phyloP scores from a whole-genome alignment of 2,113 vertebrate genomes.

The Oceanites oceanicus region DNA sequence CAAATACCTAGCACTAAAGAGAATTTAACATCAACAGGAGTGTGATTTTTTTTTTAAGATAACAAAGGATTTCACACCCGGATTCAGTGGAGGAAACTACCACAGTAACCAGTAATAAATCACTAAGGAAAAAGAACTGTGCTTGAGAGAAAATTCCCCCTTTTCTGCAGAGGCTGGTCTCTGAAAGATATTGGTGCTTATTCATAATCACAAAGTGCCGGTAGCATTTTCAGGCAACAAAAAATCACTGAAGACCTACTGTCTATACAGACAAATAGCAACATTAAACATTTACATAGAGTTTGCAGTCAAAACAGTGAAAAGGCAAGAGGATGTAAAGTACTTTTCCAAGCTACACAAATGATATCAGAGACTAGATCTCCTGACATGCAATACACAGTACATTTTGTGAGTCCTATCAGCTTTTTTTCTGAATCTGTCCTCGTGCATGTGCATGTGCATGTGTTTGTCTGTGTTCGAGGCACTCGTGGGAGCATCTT shows the following conservation, averaged over 20 bases:
- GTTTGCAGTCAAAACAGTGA: not conserved
- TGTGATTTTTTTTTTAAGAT: not conserved
- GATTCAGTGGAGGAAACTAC: not conserved
- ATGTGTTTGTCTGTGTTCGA: not conserved
- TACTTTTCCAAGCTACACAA: not conserved
- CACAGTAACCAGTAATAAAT: not conserved
- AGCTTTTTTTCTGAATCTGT: not conserved
- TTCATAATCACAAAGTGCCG: not conserved
- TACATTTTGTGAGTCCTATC: not conserved
- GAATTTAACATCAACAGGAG: not conserved
- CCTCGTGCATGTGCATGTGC: not conserved
- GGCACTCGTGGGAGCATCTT: not conserved
- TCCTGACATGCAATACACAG: not conserved
- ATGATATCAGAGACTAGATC: not conserved
- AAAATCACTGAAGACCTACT: not conserved
- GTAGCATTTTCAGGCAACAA: not conserved
- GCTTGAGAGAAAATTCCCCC: not conserved
- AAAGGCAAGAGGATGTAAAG: not conserved
- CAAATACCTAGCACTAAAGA: not conserved
- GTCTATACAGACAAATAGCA: not conserved
- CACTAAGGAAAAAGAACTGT: not conserved
- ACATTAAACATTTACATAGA: not conserved
- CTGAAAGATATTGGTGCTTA: not conserved
- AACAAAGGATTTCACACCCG: not conserved
- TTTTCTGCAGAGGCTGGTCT: not conserved